phyloP scores from a whole-genome alignment of 1,140 invertebrate species.

The Caenorhabditis inopinata region DNA sequence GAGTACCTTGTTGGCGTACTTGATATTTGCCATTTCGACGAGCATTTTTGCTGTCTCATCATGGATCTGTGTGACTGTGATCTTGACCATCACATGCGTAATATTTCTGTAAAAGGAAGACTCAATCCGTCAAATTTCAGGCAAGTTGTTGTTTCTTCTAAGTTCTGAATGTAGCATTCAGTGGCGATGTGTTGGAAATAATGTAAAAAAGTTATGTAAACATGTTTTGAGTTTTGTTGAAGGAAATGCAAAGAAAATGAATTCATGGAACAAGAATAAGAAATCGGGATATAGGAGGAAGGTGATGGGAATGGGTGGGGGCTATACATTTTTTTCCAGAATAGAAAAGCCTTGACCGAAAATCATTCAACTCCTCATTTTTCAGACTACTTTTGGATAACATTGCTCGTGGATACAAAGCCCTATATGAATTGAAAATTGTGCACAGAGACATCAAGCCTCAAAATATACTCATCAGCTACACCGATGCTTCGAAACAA shows the following conservation, averaged over 20 bases:
- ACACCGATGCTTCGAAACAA: conserved; percentile 44
- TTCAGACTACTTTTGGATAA: conserved; percentile 57
- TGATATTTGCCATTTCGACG: conserved; percentile 57
- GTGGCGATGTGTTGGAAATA: neutral
- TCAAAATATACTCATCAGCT: conserved; percentile 59
- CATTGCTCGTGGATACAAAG: conserved; percentile 61
- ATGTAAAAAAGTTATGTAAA: no score
- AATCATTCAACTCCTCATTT: neutral
- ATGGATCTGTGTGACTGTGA: conserved; percentile 62
- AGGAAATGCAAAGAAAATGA: no score
- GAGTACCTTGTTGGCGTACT: conserved; percentile 53
- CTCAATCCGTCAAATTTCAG: conserved; percentile 45
- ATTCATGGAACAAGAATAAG: no score
- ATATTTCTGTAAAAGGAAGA: conserved; percentile 36
- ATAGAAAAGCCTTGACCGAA: no score
- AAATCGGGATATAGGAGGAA: neutral
- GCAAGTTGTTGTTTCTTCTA: conserved; percentile 5
- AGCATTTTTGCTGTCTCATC: conserved; percentile 54
- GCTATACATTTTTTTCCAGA: no score
- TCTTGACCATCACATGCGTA: conserved; percentile 54
- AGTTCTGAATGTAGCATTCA: neutral
- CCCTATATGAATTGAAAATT: conserved; percentile 56
- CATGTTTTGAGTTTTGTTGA: neutral
- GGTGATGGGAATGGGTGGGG: no score
- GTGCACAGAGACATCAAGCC: conserved; percentile 66